Conservation (phyloP, 1,140 invertebrate genomes). For the Centruroides vittatus region DNA sequence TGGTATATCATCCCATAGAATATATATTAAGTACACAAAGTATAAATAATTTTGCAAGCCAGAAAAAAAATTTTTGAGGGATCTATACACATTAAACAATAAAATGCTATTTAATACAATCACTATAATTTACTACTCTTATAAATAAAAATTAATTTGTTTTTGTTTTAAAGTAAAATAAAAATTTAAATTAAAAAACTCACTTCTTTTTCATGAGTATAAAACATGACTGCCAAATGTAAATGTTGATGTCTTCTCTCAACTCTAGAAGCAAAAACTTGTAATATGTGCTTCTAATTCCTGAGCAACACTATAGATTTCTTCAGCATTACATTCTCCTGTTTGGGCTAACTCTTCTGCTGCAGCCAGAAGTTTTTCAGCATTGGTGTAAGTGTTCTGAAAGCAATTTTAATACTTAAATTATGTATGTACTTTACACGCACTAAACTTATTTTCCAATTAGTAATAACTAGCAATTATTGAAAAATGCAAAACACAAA, state of each 20-base stretch:
- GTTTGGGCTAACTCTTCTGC: slow-evolving; percentile 91
- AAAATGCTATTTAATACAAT: too few relatives aligned
- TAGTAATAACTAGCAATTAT: too few relatives aligned
- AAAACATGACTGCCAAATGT: slow-evolving; percentile 86
- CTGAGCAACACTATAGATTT: slow-evolving; percentile 82
- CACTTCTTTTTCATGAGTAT: slow-evolving; percentile 91
- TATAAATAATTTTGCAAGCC: too few relatives aligned
- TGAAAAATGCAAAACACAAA: too few relatives aligned
- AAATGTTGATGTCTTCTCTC: slow-evolving; percentile 77
- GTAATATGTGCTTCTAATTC: slow-evolving; percentile 73
- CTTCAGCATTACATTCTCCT: slow-evolving; percentile 88
- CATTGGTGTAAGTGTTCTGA: slow-evolving; percentile 97
- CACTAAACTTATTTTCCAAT: too few relatives aligned
- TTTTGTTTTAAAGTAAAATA: not conserved
- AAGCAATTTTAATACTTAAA: slow-evolving; percentile 13
- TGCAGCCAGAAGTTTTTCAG: slow-evolving; percentile 86
- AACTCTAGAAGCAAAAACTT: slow-evolving; percentile 87
- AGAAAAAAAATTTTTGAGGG: too few relatives aligned
- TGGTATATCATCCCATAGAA: too few relatives aligned
- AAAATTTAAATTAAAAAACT: slow-evolving; percentile 7
- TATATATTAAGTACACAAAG: too few relatives aligned
- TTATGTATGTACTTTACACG: too few relatives aligned
- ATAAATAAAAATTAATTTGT: too few relatives aligned
- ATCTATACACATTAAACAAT: too few relatives aligned
- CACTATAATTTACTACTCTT: too few relatives aligned